A percentile compares a stretch with the other conserved stretches of the same genome.
phyloP scores from a whole-genome alignment of 2,113 vertebrate species.

The Anas platyrhynchos region DNA sequence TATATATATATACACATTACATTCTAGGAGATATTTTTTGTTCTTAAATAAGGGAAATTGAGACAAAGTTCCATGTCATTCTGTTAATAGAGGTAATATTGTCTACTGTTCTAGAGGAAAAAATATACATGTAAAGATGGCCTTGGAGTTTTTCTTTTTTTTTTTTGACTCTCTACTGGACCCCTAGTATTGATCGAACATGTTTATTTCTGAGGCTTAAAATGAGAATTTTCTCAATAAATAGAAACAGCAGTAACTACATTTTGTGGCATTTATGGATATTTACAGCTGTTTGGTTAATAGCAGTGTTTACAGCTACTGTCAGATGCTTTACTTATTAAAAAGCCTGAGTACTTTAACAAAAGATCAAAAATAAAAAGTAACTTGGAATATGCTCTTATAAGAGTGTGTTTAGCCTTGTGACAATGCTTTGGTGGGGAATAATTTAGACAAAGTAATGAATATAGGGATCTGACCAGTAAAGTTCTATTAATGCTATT shows the following conservation, averaged over 20 bases:
- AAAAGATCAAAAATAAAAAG: conserved; percentile 35
- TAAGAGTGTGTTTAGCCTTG: background rate
- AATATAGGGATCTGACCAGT: background rate
- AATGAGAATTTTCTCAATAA: conserved; percentile 50
- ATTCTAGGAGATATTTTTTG: background rate
- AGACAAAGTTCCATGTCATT: background rate
- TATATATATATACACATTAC: background rate
- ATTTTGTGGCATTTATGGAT: conserved; percentile 38
- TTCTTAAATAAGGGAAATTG: background rate
- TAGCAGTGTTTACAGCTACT: conserved; percentile 39
- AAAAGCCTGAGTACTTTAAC: background rate
- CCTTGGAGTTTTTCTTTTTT: background rate
- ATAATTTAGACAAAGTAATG: background rate
- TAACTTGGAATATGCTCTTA: background rate
- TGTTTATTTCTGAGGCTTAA: conserved; percentile 40
- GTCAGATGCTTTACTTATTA: conserved; percentile 3
- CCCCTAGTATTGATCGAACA: conserved; percentile 39
- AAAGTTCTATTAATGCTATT: background rate
- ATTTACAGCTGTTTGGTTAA: conserved; percentile 50
- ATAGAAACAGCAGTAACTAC: conserved; percentile 32
- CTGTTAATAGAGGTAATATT: background rate
- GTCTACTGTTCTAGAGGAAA: background rate
- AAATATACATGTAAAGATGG: background rate
- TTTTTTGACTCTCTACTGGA: background rate
- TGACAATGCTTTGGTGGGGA: background rate